Evolutionary conservation across 2,113 vertebrate genomes (phyloP), one percentile per base, ranked within the genome.

Genomic region (Perca schrenkii): DNA sequence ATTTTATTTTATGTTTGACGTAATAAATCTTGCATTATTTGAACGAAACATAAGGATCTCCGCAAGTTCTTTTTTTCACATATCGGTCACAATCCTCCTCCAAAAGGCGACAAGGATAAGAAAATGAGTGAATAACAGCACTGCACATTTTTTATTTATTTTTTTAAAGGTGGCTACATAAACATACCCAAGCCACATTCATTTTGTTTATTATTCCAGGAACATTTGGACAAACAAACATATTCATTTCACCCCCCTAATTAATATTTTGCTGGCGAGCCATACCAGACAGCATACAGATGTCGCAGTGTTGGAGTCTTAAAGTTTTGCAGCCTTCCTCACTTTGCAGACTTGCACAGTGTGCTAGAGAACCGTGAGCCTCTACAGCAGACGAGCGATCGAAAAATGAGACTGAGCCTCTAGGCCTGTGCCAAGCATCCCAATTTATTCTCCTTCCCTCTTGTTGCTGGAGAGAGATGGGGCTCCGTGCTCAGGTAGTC

Each of bases 361-460:
- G 75, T 80, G 73, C 80, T 63, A 77, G 76, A 77, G 70, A 79
- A 65, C 49, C 73, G 46, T 84, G 75, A 86, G 68, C 58, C 85
- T 88, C 86, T 71, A 70, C 86, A 86, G 86, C 88, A 91, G 88
- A 83, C 57, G 17, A 80, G 68, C 25, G 40, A 87, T 87, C 64
- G 77, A 84, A 91, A 77, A 85, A 90, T 75, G 83, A 90, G 89
- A 86, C 87, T 79, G 80, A 92, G 89, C 86, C 83, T 88, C 67
- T 46, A 86, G 86, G 85, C 83, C 79, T 90, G 77, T 90, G 86
- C 82, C 86, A 82, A 82, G 91, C 88, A 90, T 92, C 84, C 88
- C 88, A 90, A 90, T 89, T 92, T 85, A 88, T 88, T 85, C 82
- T 71, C 72, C 76, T 80, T 77, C 58, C 54, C 74, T 60, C 75